Evolutionary conservation across 2,113 vertebrate species (phyloP).

Genomic region (Hyla sarda): DNA sequence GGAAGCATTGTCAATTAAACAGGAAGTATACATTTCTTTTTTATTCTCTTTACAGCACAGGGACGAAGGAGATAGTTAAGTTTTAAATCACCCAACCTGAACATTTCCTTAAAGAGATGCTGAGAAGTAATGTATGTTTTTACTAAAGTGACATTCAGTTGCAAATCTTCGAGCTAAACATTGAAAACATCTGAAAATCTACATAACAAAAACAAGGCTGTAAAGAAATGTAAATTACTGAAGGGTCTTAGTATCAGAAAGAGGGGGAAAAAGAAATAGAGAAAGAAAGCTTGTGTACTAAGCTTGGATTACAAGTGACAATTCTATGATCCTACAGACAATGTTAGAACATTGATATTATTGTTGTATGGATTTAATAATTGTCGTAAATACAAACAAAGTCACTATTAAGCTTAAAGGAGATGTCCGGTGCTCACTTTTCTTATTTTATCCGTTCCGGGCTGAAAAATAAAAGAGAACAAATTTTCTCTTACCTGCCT

Average conservation of each 20-base stretch:
- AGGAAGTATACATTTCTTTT: slow-evolving; percentile 29
- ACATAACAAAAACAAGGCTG: slow-evolving; percentile 50
- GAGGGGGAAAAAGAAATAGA: background rate
- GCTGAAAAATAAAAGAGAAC: too few species aligned
- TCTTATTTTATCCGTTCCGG: too few species aligned
- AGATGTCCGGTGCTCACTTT: too few species aligned
- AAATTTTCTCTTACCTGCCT: too few species aligned
- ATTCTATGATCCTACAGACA: background rate
- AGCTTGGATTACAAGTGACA: background rate
- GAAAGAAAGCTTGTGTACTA: background rate
- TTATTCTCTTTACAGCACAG: background rate
- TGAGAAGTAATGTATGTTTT: slow-evolving; percentile 39
- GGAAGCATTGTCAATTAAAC: slow-evolving; percentile 10
- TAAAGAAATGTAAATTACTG: slow-evolving; percentile 53
- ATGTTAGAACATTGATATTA: background rate
- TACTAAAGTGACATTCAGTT: slow-evolving; percentile 45
- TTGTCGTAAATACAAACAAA: too few species aligned
- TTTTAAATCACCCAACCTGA: slow-evolving; percentile 42
- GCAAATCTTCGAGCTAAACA: slow-evolving; percentile 34
- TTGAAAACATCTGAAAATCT: slow-evolving; percentile 53
- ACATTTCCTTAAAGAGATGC: slow-evolving; percentile 46
- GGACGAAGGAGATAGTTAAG: slow-evolving; percentile 18
- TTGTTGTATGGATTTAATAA: background rate
- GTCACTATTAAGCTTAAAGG: too few species aligned
- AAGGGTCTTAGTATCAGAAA: slow-evolving; percentile 7